Base-by-base conservation (phyloP, 2,113 vertebrate species). In the Sebastes fasciatus region DNA sequence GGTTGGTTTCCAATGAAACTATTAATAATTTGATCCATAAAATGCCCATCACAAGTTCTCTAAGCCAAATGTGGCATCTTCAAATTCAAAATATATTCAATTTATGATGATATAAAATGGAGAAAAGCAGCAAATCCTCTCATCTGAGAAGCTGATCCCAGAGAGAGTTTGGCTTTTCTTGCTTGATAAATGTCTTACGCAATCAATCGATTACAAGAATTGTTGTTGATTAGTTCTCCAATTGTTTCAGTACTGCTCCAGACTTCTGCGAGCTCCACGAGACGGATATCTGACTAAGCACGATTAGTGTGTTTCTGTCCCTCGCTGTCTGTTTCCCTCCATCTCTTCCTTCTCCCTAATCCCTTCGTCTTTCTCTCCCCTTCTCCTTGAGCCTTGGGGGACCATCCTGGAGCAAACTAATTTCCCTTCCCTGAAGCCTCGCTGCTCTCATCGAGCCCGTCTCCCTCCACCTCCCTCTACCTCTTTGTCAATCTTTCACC, bases 401-500 rank as follows among this genome's bases (percentile, higher is more conserved):
- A 84, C 66, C 51, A 55, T 82, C 83, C 83, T 68, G 76, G 76
- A 26, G 76, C 80, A 89, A 92, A 88, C 89, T 74, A 69, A 89
- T 90, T 89, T 83, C 69, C 78, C 71, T 82, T 76, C 78, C 80
- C 80, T 21, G 19, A 81, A 86, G 70, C 72, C 70, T 81, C 26
- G 2, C 77, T 64, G 60, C 74, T 88, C 83, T 77, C 72, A 74
- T 45, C 11, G 43, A 79, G 63, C 46, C 58, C 0, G 62, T 77
- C 85, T 82, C 55, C 63, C 51, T 68, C 84, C 65, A 34, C 60
- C 83, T 49, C 77, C 54, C 42, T 75, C 68, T 45, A 40, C 49
- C 83, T 83, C 87, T 88, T 77, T 88, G 91, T 92, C 89, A 86
- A 61, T 88, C 89, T 89, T 79, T 86, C 74, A 54, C 58, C 76